phyloP scores from a whole-genome alignment of 2,797 vertebrate species.

The Xenopus petersii region DNA sequence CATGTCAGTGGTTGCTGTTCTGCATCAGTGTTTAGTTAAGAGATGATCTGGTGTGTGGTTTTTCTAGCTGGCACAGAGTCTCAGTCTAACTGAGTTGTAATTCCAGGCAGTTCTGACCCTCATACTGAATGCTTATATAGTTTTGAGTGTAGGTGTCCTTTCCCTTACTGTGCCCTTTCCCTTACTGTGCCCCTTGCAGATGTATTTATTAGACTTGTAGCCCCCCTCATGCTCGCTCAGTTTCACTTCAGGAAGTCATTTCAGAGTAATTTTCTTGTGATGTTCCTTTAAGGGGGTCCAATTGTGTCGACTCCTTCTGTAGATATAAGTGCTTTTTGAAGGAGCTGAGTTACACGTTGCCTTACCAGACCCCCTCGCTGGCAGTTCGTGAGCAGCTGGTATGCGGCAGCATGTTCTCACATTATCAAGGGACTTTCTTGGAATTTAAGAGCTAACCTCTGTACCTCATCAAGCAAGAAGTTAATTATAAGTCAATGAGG shows the following conservation, averaged over 20 bases:
- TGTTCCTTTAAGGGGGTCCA: slow-evolving; percentile 2
- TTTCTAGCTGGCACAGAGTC: too few relatives aligned
- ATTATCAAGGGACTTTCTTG: neutral
- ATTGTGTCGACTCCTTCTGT: neutral
- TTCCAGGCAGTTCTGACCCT: too few relatives aligned
- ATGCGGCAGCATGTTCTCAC: neutral
- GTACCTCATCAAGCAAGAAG: neutral
- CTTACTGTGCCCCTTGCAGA: slow-evolving; percentile 13
- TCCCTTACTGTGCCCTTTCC: slow-evolving; percentile 13
- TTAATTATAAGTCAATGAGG: neutral
- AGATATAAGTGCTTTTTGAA: neutral
- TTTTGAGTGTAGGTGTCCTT: neutral
- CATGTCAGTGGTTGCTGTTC: too few relatives aligned
- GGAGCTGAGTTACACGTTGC: neutral
- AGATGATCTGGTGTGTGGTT: too few relatives aligned
- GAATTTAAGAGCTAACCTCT: neutral
- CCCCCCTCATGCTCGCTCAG: neutral
- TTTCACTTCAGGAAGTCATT: slow-evolving; percentile 32
- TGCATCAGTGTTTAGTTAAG: too few relatives aligned
- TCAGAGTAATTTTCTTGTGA: slow-evolving; percentile 29
- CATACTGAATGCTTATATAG: too few relatives aligned
- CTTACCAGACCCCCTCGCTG: neutral
- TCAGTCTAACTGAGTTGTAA: too few relatives aligned
- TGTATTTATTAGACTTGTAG: slow-evolving; percentile 2
- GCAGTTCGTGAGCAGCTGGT: neutral